Evolutionary conservation across 2,797 vertebrate genomes (phyloP), one percentile per base, ranked within the genome.

Genomic region (Pristis pectinata): DNA sequence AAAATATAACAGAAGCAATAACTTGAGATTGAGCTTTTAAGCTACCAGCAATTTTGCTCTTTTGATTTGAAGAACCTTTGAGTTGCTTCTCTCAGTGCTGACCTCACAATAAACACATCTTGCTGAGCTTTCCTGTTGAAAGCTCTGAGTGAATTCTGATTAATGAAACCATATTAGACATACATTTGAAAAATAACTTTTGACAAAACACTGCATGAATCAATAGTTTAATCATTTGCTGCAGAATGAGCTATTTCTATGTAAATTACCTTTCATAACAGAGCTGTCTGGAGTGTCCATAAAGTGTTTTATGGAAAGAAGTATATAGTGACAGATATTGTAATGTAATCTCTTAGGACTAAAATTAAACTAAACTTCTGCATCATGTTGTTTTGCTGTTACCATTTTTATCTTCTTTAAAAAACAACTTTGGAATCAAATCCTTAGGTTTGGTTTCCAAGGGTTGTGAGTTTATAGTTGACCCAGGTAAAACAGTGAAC

Each of bases 251-350:
- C 56, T 61, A 70, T 70, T 93, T 70, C 91, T 24, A 70, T 70
- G 92, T 74, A 93, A 93, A 74, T 72, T 93, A 37, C 41, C 67
- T 93, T 93, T 49, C 91, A 30, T 93, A 93, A 72, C 91, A 93
- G 37, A 72, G 67, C 41, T 72, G 41, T 49, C 67, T 53, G 13
- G 27, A 34, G 37, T 4, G 22, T 1, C 41, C n/a, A 49, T 72
- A 15, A 72, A 61, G 85, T 89, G 34, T 30, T 93, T 72, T 49
- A 93, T 74, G 30, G 37, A 72, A 93, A 87, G 53, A 59, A n/a
- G 34, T 64, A 30, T 8, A 7, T 64, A 64, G 89, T 61, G 34
- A 10, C 59, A 27, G 85, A 89, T 89, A 61, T 89, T 89, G 85
- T n/a, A 64, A 61, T 37, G 34, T 85, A 37, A 89, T 61, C 85